These are phyloP conservation scores for Aphis gossypii DNA, from an alignment of 1,140 invertebrate genomes.

Conservation along the genomic window DNA sequence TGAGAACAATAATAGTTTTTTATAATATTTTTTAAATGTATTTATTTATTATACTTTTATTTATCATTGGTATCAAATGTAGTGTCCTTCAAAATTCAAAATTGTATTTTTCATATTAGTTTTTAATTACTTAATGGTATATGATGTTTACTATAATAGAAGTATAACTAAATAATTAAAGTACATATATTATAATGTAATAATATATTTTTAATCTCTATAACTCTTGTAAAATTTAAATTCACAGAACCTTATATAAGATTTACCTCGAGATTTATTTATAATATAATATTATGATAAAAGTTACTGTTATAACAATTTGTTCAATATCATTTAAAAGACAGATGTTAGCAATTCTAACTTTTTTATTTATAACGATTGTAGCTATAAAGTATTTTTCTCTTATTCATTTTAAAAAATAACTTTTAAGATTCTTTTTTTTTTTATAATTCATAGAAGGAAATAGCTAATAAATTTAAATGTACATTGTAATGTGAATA, in stretches of 20 bases:
- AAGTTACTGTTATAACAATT: neutral
- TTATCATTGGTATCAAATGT: neutral
- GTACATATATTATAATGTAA: neutral
- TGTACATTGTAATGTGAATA: neutral
- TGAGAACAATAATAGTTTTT: too few relatives aligned
- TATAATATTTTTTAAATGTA: neutral
- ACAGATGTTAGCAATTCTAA: neutral
- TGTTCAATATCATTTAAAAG: conserved; percentile 13
- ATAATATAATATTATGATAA: neutral
- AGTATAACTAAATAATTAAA: too few relatives aligned
- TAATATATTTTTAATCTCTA: neutral
- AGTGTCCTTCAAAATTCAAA: neutral
- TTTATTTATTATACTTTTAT: neutral
- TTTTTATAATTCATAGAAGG: neutral
- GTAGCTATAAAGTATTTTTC: neutral
- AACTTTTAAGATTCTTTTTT: neutral
- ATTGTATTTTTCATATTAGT: neutral
- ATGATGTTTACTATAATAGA: neutral
- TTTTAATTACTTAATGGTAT: neutral
- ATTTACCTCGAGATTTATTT: neutral
- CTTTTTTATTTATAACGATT: neutral
- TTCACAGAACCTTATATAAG: neutral
- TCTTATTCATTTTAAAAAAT: neutral
- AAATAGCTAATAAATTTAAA: neutral
- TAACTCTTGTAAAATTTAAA: neutral